These are phyloP conservation scores for Bolinopsis microptera DNA, from an alignment of 37 sponge, comb jelly and placozoan species.

Conservation along the genomic window DNA sequence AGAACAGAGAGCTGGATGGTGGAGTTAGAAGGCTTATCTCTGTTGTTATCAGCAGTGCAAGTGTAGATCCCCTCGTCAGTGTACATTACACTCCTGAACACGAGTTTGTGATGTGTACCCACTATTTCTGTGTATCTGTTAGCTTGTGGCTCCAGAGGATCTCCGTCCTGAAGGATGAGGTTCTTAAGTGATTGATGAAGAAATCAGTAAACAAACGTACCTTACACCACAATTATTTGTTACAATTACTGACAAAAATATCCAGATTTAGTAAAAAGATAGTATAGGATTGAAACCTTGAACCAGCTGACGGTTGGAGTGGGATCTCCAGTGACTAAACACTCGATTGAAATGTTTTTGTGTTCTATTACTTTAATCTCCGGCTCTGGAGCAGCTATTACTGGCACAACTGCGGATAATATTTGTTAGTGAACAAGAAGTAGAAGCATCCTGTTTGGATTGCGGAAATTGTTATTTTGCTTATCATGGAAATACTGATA, in stretches of 20 bases:
- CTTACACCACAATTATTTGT: no score
- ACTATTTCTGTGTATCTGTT: background rate
- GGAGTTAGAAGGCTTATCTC: background rate
- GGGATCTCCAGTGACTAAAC: constrained; percentile 34
- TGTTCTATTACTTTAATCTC: background rate
- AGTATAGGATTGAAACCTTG: no score
- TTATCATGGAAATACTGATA: no score
- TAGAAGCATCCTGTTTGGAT: no score
- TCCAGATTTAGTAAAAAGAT: no score
- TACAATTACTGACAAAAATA: no score
- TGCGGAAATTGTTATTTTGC: no score
- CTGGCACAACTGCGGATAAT: background rate
- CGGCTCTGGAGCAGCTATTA: background rate
- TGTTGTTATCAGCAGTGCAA: background rate
- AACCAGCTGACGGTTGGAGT: background rate
- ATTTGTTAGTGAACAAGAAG: no score
- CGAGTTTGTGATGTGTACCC: background rate
- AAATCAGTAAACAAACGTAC: background rate
- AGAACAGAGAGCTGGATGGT: background rate
- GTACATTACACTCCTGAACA: background rate
- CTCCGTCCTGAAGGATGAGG: constrained; percentile 5
- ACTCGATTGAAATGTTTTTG: background rate
- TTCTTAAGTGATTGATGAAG: background rate
- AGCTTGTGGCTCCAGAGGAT: background rate
- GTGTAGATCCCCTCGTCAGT: background rate